Evolutionary conservation across 2,888 invertebrate genomes (phyloP), one percentile per base, ranked within the genome.

Genomic region (Andrena haemorrhoa): DNA sequence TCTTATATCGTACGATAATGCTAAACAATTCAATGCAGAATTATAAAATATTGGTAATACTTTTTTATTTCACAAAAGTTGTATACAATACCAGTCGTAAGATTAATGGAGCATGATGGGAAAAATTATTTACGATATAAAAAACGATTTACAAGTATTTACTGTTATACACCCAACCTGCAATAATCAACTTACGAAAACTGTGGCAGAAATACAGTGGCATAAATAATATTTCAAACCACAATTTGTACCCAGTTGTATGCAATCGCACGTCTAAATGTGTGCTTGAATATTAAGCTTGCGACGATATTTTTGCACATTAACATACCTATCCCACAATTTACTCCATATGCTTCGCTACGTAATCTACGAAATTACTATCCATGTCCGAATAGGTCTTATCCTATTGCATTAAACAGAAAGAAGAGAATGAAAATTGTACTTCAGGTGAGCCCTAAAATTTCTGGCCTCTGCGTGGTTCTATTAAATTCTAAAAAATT

Each of bases 401-500:
- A 10, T 47, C 47, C 47, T 7, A 16, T 0, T 20, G 16, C 4
- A 7, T 16, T 7, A 29, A 31, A 49, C 3, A 12, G 12, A 47
- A 16, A 7, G 10, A 23, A 23, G 8, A 56, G 0, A 56, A 56
- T 26, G 12, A 31, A 2, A 20, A 29, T 70, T 7, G 29, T 70
- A 4, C 3, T 23, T 10, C 23, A 56, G 23, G 23, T 2, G 20
- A 56, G 56, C 10, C 56, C 12, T 56, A 26, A 1, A 56, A 23
- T 56, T 56, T 20, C 20, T 23, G 20, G 23, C 5, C 23, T n/a
- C 12, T 29, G 23, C 10, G 1, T 6, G 10, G 10, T 23, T 47
- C 4, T 35, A 41, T 20, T 10, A n/a, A 61, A 76, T 60, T 64
- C 20, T 33, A 20, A 51, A 16, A 58, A 66, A 82, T 66, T 71